Conservation (phyloP, 2,888 invertebrate species). For the Hydraecia micacea region DNA sequence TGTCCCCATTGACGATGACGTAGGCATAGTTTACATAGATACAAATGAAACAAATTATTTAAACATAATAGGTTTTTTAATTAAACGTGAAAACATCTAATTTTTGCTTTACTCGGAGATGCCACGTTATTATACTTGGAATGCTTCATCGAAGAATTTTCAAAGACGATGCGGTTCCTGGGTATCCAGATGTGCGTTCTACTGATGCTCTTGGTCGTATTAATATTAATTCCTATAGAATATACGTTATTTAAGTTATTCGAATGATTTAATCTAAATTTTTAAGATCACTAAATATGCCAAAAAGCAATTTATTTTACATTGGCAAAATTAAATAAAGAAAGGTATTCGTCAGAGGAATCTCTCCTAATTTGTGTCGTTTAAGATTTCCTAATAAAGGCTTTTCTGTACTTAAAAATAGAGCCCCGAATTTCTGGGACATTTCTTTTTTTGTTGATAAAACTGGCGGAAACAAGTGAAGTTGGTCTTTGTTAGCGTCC, state of each 20-base stretch:
- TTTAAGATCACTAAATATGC: slow-evolving; percentile 1
- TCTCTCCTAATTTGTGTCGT: slow-evolving; percentile 50
- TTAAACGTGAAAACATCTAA: no score
- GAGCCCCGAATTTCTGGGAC: slow-evolving; percentile 29
- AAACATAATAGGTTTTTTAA: no score
- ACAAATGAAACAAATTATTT: no score
- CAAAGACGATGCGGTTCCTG: no score
- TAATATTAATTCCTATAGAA: no score
- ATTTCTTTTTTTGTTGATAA: slow-evolving; percentile 58
- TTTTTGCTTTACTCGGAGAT: no score
- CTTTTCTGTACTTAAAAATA: slow-evolving; percentile 42
- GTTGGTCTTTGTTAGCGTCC: slow-evolving; percentile 56
- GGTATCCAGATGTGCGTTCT: no score
- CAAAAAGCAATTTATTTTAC: not conserved
- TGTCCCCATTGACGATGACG: no score
- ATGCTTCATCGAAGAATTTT: no score
- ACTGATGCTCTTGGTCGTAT: no score
- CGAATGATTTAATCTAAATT: not conserved
- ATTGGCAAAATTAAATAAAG: slow-evolving; percentile 1
- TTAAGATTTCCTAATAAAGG: slow-evolving; percentile 42
- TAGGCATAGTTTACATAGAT: no score
- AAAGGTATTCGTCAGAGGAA: slow-evolving; percentile 32
- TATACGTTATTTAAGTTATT: not conserved
- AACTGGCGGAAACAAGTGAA: slow-evolving; percentile 50
- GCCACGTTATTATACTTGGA: no score